Percentiles rank a stretch among this genome's conserved stretches.
phyloP scores from a whole-genome alignment of 1,140 invertebrate species.

The Trichoplusia ni region DNA sequence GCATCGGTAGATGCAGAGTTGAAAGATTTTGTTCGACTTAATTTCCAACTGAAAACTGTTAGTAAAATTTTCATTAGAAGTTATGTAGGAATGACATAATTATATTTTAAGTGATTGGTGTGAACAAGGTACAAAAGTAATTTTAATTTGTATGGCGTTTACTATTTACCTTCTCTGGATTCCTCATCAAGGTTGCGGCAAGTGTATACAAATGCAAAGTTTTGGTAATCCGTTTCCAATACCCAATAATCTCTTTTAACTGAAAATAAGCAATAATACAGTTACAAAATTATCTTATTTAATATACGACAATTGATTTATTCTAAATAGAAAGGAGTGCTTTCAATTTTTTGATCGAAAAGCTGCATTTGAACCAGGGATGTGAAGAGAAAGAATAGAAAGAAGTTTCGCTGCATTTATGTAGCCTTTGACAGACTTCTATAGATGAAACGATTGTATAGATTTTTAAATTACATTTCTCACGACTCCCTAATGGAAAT shows the following conservation, averaged over 20 bases:
- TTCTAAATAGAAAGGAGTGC: too few relatives aligned
- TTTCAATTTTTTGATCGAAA: neutral
- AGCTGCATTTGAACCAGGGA: neutral
- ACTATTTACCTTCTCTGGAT: constrained; percentile 48
- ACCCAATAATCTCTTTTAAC: constrained; percentile 55
- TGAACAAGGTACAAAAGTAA: neutral
- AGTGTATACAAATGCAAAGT: constrained; percentile 54
- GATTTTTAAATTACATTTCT: too few relatives aligned
- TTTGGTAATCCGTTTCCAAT: constrained; percentile 50
- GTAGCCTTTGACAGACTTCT: too few relatives aligned
- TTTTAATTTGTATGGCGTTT: neutral
- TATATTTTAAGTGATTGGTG: too few relatives aligned
- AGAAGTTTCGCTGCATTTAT: too few relatives aligned
- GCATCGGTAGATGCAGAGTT: constrained; percentile 20
- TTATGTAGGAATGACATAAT: too few relatives aligned
- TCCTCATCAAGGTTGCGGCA: constrained; percentile 50
- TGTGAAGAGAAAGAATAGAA: neutral
- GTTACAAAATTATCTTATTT: too few relatives aligned
- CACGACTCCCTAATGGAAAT: too few relatives aligned
- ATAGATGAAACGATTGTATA: too few relatives aligned
- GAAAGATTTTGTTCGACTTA: constrained; percentile 51
- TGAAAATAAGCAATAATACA: constrained; percentile 44
- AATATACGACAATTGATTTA: too few relatives aligned
- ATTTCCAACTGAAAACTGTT: constrained; percentile 68
- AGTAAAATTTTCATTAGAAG: constrained; percentile 16